Conservation (phyloP, 2,113 vertebrate genomes). For the Sprattus sprattus region DNA sequence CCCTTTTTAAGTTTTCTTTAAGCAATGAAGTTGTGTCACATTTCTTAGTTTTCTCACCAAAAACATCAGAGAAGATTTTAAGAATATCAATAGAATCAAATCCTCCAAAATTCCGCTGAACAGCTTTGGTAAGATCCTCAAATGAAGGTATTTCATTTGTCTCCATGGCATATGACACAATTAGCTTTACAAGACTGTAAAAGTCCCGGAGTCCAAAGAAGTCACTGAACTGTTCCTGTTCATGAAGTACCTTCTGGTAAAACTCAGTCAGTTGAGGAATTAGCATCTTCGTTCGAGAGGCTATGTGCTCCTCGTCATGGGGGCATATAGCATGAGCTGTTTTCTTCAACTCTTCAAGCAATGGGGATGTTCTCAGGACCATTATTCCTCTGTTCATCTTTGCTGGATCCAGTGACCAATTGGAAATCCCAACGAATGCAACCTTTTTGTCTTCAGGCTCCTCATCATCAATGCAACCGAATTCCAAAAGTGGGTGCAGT, state of each 20-base stretch:
- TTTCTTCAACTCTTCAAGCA: conserved; percentile 47
- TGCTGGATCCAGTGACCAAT: conserved; percentile 62
- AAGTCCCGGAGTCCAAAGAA: conserved; percentile 61
- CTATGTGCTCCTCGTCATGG: background rate
- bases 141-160: conserved; percentile 18
- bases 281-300: conserved; percentile 16
- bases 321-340: conserved; percentile 57
- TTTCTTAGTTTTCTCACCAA: conserved; percentile 19
- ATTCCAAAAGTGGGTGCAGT: conserved; percentile 60
- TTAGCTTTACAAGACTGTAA: conserved; percentile 57
- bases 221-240: conserved; percentile 35
- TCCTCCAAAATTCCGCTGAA: conserved; percentile 59
- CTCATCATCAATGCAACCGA: conserved; percentile 55
- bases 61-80: conserved; percentile 25
- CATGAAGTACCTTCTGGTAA: conserved; percentile 44
- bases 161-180: conserved; percentile 33
- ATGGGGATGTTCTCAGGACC: conserved; percentile 49
- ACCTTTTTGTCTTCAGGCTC: conserved; percentile 49
- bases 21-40: conserved; percentile 41
- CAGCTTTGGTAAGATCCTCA: conserved; percentile 39
- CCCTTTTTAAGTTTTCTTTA: conserved; percentile 47
- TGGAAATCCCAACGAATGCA: conserved; percentile 63
- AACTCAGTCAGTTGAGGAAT: conserved; percentile 52
- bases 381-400: conserved; percentile 65
- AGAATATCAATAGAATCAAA: conserved; percentile 41